phyloP scores from a whole-genome alignment of 2,888 invertebrate species.

The Drosophila neonasuta region DNA sequence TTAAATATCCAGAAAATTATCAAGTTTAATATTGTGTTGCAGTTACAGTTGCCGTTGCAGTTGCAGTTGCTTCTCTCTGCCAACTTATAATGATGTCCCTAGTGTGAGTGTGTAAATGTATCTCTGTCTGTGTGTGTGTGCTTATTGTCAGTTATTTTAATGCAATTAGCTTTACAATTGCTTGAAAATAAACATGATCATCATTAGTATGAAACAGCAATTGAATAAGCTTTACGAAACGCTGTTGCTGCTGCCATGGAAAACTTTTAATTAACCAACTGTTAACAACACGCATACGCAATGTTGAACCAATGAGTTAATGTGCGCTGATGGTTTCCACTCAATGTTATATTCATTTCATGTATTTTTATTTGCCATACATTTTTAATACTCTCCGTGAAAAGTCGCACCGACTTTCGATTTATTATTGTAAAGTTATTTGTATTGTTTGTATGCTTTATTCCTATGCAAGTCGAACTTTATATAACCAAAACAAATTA shows the following conservation, averaged over 20 bases:
- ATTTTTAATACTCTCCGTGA: not conserved
- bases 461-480: too few relatives aligned
- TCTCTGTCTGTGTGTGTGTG: conserved; percentile 5
- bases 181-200: conserved; percentile 16
- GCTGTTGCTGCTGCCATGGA: conserved; percentile 19
- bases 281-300: conserved; percentile 55
- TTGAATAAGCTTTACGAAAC: conserved; percentile 25
- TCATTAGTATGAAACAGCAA: conserved; percentile 14
- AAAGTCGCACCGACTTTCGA: not conserved
- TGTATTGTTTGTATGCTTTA: not conserved
- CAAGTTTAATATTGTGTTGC: conserved; percentile 64
- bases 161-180: conserved; percentile 61
- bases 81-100: conserved; percentile 68
- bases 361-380: conserved; percentile 3
- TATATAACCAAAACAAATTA: too few relatives aligned
- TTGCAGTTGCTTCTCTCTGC: conserved; percentile 29
- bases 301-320: conserved; percentile 26
- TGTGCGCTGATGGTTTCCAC: conserved; percentile 2
- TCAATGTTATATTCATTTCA: conserved; percentile 7
- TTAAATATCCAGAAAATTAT: conserved; percentile 72
- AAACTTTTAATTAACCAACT: conserved; percentile 67
- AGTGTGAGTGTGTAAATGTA: conserved; percentile 27
- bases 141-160: conserved; percentile 46
- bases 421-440: not conserved
- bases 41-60: conserved; percentile 35